Percentiles rank a stretch among this genome's conserved stretches.
Conservation (phyloP, 2,113 vertebrate species). For the Promerops cafer region DNA sequence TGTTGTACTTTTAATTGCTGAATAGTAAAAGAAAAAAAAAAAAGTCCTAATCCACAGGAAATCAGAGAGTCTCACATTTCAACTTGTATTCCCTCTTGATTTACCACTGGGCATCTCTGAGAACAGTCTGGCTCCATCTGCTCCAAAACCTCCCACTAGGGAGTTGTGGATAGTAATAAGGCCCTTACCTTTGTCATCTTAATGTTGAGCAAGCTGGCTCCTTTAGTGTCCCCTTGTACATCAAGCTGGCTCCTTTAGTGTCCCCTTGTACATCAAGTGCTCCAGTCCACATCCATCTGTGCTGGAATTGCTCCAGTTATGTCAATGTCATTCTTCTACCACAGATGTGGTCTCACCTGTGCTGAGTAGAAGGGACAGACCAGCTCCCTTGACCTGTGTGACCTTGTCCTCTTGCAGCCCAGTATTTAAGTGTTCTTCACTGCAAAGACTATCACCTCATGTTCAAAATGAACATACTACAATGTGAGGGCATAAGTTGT, state of each 20-base stretch:
- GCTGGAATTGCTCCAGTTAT: background rate
- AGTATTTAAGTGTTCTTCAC: background rate
- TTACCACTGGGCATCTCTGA: background rate
- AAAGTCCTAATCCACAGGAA: background rate
- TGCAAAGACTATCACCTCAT: background rate
- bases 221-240: background rate
- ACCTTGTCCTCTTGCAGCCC: background rate
- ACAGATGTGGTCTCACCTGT: background rate
- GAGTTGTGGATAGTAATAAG: background rate
- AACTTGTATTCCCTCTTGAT: background rate
- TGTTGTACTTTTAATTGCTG: background rate
- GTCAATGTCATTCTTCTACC: background rate
- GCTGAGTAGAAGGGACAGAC: background rate
- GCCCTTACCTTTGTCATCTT: background rate
- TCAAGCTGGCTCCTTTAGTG: background rate
- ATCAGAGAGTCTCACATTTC: background rate
- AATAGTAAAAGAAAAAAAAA: background rate
- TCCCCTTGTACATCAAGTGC: background rate
- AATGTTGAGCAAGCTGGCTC: background rate
- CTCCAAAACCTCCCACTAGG: background rate
- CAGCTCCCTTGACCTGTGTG: background rate
- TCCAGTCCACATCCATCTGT: too few relatives aligned
- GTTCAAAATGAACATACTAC: background rate
- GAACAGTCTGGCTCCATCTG: background rate
- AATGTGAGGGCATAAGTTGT: background rate